phyloP scores from a whole-genome alignment of 2,113 vertebrate genomes.

The Lynx canadensis region DNA sequence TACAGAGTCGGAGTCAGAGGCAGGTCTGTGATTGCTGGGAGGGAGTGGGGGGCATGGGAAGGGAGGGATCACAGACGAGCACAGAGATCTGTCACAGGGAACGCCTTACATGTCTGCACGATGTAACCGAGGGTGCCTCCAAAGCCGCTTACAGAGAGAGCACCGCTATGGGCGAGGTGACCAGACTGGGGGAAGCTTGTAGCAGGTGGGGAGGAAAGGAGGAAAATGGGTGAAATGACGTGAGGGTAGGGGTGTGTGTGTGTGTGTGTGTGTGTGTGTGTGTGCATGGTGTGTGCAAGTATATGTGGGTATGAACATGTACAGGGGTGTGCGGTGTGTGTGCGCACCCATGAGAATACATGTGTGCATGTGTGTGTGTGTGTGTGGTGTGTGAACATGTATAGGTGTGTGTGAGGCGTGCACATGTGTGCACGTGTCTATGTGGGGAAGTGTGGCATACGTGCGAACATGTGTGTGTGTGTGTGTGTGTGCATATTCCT shows the following conservation, averaged over 20 bases:
- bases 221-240: not conserved
- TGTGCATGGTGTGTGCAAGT: not conserved
- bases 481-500: not conserved
- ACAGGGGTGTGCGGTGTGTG: not conserved
- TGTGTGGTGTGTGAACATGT: not conserved
- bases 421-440: not conserved
- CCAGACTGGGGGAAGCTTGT: not conserved
- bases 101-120: not conserved
- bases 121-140: not conserved
- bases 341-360: no score
- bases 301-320: no score
- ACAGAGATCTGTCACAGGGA: rapidly evolving
- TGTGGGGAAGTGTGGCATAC: not conserved
- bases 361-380: not conserved
- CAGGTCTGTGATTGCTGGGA: not conserved
- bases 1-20: not conserved
- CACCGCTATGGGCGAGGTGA: not conserved
- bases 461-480: not conserved
- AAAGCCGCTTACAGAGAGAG: not conserved
- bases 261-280: not conserved
- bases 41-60: not conserved
- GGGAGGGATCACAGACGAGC: not conserved
- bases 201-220: not conserved
- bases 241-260: not conserved
- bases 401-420: not conserved